Percentiles rank a stretch among this genome's conserved stretches.
These are phyloP conservation scores for Phainopepla nitens DNA, from an alignment of 2,113 vertebrate species.

Conservation along the genomic window DNA sequence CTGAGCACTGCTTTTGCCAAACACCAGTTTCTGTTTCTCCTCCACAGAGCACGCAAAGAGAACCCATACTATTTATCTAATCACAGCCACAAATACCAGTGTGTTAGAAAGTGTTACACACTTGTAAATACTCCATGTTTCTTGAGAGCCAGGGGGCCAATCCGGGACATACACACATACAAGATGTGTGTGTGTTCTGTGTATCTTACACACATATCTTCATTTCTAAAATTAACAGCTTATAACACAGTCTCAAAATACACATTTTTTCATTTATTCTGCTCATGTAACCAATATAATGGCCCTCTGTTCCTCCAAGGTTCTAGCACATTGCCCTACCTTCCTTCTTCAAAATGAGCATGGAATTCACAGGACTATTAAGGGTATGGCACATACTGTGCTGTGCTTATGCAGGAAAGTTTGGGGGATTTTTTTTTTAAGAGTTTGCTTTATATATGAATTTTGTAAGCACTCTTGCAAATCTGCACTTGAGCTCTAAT, in stretches of 20 bases:
- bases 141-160: not conserved
- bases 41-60: not conserved
- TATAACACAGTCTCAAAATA: not conserved
- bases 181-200: fast-evolving
- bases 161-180: not conserved
- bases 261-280: not conserved
- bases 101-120: not conserved
- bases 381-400: not conserved
- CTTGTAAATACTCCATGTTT: not conserved
- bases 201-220: not conserved
- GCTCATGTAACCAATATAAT: not conserved
- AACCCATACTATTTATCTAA: not conserved
- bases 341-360: not conserved
- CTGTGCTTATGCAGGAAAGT: not conserved
- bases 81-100: not conserved
- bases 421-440: not conserved
- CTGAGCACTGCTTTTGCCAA: not conserved
- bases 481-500: not conserved
- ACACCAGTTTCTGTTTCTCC: not conserved
- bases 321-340: not conserved
- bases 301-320: not conserved
- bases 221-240: not conserved
- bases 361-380: not conserved
- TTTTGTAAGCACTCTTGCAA: not conserved
- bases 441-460: not conserved